Percentiles rank a stretch among this genome's conserved stretches.
These are phyloP conservation scores for Scaptomyza montana DNA, from an alignment of 1,140 invertebrate species.

Conservation along the genomic window DNA sequence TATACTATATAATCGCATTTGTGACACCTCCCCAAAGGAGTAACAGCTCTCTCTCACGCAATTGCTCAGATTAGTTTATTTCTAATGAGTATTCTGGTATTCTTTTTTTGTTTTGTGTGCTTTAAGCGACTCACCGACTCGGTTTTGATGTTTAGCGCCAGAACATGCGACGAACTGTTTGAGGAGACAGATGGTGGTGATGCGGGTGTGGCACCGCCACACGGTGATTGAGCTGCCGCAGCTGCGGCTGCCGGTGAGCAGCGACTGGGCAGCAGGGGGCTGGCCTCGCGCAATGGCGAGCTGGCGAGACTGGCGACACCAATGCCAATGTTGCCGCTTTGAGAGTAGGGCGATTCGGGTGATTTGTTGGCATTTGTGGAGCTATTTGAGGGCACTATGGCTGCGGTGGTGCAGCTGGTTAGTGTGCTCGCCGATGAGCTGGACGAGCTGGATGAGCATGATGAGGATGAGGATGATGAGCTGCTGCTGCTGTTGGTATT, in stretches of 20 bases:
- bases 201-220: conserved; percentile 56
- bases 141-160: conserved; percentile 81
- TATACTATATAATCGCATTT: not conserved
- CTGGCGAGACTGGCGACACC: conserved; percentile 40
- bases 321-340: conserved; percentile 37
- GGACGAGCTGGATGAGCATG: conserved; percentile 71
- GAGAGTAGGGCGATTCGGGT: conserved; percentile 64
- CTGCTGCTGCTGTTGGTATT: conserved; percentile 47
- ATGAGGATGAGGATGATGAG: conserved; percentile 76
- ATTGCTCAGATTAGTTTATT: conserved; percentile 51
- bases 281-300: conserved; percentile 53
- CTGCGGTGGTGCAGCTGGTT: conserved; percentile 78
- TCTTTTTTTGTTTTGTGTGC: conserved; percentile 18
- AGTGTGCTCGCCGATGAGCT: conserved; percentile 71
- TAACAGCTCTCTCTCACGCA: conserved; percentile 6
- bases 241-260: conserved; percentile 39
- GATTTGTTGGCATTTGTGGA: conserved; percentile 82
- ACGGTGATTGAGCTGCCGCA: conserved; percentile 57
- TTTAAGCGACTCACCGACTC: conserved; percentile 80
- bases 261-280: conserved; percentile 53
- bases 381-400: conserved; percentile 75
- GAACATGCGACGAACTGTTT: conserved; percentile 66
- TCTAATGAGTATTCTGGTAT: conserved; percentile 12
- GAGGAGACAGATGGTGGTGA: conserved; percentile 64
- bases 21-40: not conserved